Evolutionary conservation across 2,888 invertebrate genomes (phyloP).

Genomic region (Cyrtodaria siliqua): DNA sequence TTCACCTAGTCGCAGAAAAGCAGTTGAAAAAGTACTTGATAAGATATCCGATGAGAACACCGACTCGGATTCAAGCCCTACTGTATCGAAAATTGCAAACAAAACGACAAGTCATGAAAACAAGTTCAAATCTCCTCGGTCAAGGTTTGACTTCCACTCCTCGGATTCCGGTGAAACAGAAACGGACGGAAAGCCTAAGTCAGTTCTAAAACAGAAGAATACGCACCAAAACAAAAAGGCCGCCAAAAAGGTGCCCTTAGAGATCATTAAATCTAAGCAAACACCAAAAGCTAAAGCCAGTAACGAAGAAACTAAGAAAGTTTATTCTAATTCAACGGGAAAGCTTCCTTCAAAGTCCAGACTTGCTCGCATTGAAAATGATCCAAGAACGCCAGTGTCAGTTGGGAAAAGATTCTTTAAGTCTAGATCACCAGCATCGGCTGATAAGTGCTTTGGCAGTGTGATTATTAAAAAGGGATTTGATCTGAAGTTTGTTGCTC

Average conservation of each 20-base stretch:
- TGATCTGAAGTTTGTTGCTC: constrained; percentile 73
- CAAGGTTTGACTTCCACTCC: constrained; percentile 52
- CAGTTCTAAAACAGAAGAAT: constrained; percentile 31
- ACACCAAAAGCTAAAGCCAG: constrained; percentile 25
- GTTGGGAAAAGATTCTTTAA: constrained; percentile 74
- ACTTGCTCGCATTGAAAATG: background rate
- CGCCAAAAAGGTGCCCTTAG: constrained; percentile 34
- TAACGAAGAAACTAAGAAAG: background rate
- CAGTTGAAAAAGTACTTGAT: constrained; percentile 46
- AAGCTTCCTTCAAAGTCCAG: constrained; percentile 15
- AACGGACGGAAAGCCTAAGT: constrained; percentile 9
- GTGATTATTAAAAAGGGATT: constrained; percentile 74
- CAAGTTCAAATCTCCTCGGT: background rate
- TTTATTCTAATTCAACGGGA: constrained; percentile 18
- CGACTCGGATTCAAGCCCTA: constrained; percentile 42
- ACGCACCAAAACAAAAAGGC: background rate
- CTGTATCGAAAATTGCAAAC: background rate
- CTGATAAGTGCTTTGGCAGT: constrained; percentile 61
- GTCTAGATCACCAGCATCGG: constrained; percentile 69
- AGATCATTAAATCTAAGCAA: constrained; percentile 18
- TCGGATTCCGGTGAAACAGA: constrained; percentile 43
- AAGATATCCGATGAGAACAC: constrained; percentile 57
- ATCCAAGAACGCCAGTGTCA: constrained; percentile 28
- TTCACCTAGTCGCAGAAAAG: constrained; percentile 65
- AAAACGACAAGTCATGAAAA: background rate